Evolutionary conservation across 2,797 vertebrate species (phyloP), one percentile per base, ranked within the genome.

Genomic region (Alauda arvensis): DNA sequence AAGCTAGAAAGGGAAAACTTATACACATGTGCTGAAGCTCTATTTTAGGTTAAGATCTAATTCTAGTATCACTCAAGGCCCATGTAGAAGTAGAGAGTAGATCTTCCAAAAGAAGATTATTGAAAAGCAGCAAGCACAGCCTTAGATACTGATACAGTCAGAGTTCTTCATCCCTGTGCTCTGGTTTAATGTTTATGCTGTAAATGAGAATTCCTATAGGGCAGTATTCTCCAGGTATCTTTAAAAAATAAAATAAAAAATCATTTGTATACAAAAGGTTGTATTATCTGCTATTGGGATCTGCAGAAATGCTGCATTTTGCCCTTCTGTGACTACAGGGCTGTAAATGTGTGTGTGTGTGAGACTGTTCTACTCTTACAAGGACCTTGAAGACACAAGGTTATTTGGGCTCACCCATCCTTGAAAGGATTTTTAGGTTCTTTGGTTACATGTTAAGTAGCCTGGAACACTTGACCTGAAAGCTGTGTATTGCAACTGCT

Each of bases 371-470:
- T 65, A 7, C 29, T 71, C 34, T 82, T 82, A 40, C 12, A 82
- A 49, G 39, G 57, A 60, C 68, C 51, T 77, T 65, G 61, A 72
- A 80, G 66, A 62, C 10, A 37, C 5, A 21, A 83, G 59, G 59
- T 80, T 87, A 82, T 69, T 71, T 77, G 51, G 43, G 66, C 17
- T 90, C 29, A 85, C 23, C 59, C 39, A 26, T 55, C 55, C 69
- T 61, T 92, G 88, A 68, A 85, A 88, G 40, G 40, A 43, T 82
- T 77, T 92, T 77, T 77, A 68, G 33, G 42, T 69, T 31, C 66
- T 71, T 87, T 88, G 85, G 72, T 81, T 84, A 63, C 34, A 46
- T 31, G 25, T 49, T 72, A 89, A 86, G 61, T 60, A 80, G 67
- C 18, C 23, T 62, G 52, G 65, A 77, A 92, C 66, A 45, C 55